Evolutionary conservation across 2,797 vertebrate genomes (phyloP), one percentile per base, ranked within the genome.

Genomic region (Fundulus diaphanus): DNA sequence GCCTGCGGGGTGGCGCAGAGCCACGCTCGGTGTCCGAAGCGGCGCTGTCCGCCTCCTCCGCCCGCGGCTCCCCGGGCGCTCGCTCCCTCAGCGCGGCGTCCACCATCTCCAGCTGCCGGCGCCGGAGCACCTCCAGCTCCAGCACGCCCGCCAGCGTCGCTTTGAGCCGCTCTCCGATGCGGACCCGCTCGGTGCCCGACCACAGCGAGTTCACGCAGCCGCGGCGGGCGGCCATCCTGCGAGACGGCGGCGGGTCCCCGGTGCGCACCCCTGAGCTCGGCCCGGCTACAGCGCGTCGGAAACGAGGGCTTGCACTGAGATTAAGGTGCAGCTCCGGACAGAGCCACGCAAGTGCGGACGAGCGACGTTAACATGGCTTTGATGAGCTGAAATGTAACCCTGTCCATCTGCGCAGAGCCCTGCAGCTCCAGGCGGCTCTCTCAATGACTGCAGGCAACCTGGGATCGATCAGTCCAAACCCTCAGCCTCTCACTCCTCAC

Each of bases 61-160:
- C 74, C 61, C 42, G 81, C n/a, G 82, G 85, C 51, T 84, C 84
- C 11, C 63, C 82, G 4, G 52, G 27, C 35, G n/a, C 35, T 80
- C 81, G 84, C 54, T 89, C 86, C 48, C 85, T 91, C 88, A 96
- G 81, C 8, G 91, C 95, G 15, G 87, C 81, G 76, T 94, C 92
- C 83, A 96, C 92, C 88, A 92, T 90, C 81, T 92, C 93, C 92
- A 93, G 89, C 70, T 96, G 96, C 85, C 90, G 93, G 72, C 92
- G 92, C 78, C 95, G 86, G 79, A 96, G 94, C 72, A 95, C 92
- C 72, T 96, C 95, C 87, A 96, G 92, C 91, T 96, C 96, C 90
- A 95, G 74, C 70, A 96, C 91, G 29, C 96, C 96, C 29, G 96
- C 96, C 77, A 96, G 84, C 61, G 95, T 96, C 61, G 96, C 95